Conservation (phyloP, 2,113 vertebrate species). For the Chauna torquata region DNA sequence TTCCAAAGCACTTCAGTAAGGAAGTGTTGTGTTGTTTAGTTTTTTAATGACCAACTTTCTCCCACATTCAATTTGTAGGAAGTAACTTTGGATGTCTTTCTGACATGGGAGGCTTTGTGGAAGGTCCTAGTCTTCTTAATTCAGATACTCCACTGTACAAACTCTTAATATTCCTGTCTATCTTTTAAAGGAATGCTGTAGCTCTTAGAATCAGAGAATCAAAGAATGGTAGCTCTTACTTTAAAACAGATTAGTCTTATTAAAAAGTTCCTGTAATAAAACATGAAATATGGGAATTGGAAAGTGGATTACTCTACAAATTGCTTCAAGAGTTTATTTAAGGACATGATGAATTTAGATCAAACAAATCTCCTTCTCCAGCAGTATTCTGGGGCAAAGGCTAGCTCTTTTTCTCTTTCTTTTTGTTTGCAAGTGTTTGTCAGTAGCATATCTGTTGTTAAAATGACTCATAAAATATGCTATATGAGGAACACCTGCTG, state of each 20-base stretch:
- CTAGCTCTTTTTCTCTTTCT: not conserved
- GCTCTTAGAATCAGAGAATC: not conserved
- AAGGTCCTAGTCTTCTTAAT: not conserved
- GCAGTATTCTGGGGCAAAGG: not conserved
- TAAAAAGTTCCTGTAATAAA: not conserved
- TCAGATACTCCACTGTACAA: not conserved
- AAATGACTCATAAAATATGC: conserved; percentile 5
- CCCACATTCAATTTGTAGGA: not conserved
- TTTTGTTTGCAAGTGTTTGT: conserved; percentile 4
- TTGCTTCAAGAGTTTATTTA: not conserved
- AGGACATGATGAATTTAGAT: not conserved
- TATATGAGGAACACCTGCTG: not conserved
- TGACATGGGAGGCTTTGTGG: not conserved
- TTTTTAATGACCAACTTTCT: not conserved
- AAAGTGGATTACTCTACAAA: not conserved
- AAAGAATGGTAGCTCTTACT: not conserved
- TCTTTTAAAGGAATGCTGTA: not conserved
- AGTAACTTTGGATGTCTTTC: not conserved
- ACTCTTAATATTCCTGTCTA: not conserved
- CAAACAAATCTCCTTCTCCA: not conserved
- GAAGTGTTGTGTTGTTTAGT: not conserved
- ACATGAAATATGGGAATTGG: not conserved
- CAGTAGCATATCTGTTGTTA: not conserved
- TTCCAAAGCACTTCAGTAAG: not conserved
- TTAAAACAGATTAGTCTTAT: not conserved